Base-by-base conservation (phyloP, 2,888 invertebrate species). In the Leptopilina drosophilae region DNA sequence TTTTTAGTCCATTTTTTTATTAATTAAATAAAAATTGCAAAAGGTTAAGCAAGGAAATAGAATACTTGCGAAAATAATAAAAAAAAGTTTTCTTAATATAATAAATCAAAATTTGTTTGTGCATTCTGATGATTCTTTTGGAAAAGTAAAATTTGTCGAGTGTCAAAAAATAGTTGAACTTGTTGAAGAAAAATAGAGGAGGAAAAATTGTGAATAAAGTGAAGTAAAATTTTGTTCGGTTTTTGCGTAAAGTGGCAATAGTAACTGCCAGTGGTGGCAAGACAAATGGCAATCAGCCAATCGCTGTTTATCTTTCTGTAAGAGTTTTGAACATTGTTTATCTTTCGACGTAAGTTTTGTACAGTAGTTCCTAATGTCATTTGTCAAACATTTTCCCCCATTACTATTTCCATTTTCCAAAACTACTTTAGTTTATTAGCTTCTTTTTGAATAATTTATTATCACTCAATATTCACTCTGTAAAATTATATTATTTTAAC, bases 241-340 rank as follows among this genome's bases (percentile, higher is more conserved):
- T 69, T 53, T 33, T 20, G 20, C 42, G 33, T 49, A 69, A 33
- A 7, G 69, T 26, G 53, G 69, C 53, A 53, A 33, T 33, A 33
- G 69, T 53, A 69, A 53, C 69, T 53, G 67, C 53, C 53, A 69
- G 69, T 33, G 69, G 69, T 69, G 26, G 69, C 33, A 69, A 69
- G 69, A 56, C 69, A 69, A 69, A 69, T 69, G 69, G 69, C 69
- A 69, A 69, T 69, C 69, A 69, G 53, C 69, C 69, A 53, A 69
- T 69, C 14, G 69, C 53, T 69, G 69, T 69, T 56, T 69, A 69
- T 69, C 69, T 69, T 69, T 69, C 69, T 69, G 69, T 56, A 56
- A 56, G 69, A 69, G 69, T 69, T 56, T 56, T 49, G 53, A 33
- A 53, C 53, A 26, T 56, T 69, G 69, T 53, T 69, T 56, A 69